Conservation (phyloP, 2,888 invertebrate genomes). For the Philereme vetulata region DNA sequence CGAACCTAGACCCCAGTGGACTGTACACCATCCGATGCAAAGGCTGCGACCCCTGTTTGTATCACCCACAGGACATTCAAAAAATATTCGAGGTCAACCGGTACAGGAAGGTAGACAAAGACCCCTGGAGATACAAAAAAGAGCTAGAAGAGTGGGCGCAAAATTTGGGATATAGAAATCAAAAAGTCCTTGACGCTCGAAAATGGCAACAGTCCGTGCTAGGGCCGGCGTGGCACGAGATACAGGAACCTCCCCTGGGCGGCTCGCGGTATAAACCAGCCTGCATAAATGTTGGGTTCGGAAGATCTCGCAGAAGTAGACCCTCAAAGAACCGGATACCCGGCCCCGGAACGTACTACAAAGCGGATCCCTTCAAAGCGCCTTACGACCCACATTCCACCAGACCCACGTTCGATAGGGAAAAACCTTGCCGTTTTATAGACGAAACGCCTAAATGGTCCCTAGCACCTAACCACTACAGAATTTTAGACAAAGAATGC, state of each 20-base stretch:
- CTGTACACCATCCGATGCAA: slow-evolving; percentile 48
- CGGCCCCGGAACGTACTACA: slow-evolving; percentile 70
- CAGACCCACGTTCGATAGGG: slow-evolving; percentile 62
- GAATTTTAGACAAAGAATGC: slow-evolving; percentile 60
- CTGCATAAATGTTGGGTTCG: slow-evolving; percentile 66
- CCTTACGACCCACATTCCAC: slow-evolving; percentile 66
- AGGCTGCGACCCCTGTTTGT: slow-evolving; percentile 66
- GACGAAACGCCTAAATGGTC: slow-evolving; percentile 59
- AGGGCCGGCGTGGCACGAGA: slow-evolving; percentile 68
- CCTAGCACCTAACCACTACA: slow-evolving; percentile 69
- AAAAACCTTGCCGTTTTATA: slow-evolving; percentile 68
- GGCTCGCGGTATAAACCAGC: slow-evolving; percentile 48
- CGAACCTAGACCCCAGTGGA: slow-evolving; percentile 63
- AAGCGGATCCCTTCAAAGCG: slow-evolving; percentile 56
- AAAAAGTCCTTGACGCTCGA: slow-evolving; percentile 55
- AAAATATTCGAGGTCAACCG: slow-evolving; percentile 55
- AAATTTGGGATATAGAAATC: slow-evolving; percentile 73
- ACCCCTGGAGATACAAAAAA: slow-evolving; percentile 68
- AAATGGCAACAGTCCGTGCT: slow-evolving; percentile 56
- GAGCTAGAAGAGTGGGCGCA: slow-evolving; percentile 71
- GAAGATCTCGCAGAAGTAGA: slow-evolving; percentile 56
- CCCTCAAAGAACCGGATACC: slow-evolving; percentile 47
- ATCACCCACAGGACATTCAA: slow-evolving; percentile 55
- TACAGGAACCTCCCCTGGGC: slow-evolving; percentile 37
- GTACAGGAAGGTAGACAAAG: slow-evolving; percentile 49